These are phyloP conservation scores for Actenoides hombroni DNA, from an alignment of 2,113 vertebrate species.

Conservation along the genomic window DNA sequence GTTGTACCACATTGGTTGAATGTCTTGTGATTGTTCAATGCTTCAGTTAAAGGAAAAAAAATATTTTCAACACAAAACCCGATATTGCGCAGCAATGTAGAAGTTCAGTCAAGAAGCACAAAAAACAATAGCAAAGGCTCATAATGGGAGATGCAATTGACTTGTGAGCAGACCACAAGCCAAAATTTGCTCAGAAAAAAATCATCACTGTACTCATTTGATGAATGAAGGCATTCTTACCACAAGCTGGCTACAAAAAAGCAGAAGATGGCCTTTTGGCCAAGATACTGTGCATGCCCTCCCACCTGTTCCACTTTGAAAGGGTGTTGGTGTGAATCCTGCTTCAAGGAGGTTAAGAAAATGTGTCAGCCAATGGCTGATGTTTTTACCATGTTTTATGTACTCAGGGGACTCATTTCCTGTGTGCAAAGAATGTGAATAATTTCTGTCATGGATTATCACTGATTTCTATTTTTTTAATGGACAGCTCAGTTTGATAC, in stretches of 20 bases:
- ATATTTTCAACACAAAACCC: not conserved
- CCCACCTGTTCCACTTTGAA: not conserved
- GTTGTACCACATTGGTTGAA: not conserved
- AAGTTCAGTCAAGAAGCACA: not conserved
- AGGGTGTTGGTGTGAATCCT: not conserved
- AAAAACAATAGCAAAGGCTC: not conserved
- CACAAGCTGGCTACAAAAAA: not conserved
- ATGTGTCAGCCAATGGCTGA: accelerated
- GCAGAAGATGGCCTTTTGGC: not conserved
- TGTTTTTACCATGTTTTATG: not conserved
- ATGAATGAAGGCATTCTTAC: not conserved
- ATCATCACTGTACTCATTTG: not conserved
- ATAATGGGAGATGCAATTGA: not conserved
- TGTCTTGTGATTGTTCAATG: not conserved
- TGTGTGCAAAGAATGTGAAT: not conserved
- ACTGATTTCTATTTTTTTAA: not conserved
- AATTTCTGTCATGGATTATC: not conserved
- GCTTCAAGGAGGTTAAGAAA: not conserved
- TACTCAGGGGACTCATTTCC: not conserved
- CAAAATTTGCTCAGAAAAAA: not conserved
- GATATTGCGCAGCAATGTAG: not conserved
- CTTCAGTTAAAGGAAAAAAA: not conserved
- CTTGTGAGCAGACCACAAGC: not conserved
- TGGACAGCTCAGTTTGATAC: not conserved
- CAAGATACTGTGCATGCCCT: not conserved